phyloP scores from a whole-genome alignment of 2,113 vertebrate species.

The Bostrychus sinensis region DNA sequence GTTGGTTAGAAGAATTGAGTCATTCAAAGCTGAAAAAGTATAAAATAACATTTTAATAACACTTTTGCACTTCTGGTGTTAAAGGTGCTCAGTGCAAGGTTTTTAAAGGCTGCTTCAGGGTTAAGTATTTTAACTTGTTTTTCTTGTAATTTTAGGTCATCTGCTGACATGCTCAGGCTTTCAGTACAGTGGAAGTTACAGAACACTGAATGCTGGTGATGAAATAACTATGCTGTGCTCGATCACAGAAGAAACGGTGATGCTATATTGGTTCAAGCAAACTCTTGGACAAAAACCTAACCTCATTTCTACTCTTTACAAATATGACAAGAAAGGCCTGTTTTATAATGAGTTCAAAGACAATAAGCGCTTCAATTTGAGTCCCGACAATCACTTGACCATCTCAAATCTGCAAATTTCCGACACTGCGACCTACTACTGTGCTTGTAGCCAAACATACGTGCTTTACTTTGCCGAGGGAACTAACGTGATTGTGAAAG shows the following conservation, averaged over 20 bases:
- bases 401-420: neutral
- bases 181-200: neutral
- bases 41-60: too few relatives aligned
- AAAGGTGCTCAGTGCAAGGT: too few relatives aligned
- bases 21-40: too few relatives aligned
- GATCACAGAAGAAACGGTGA: neutral
- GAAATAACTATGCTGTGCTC: neutral
- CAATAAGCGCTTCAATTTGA: neutral
- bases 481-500: neutral
- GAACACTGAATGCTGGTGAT: neutral
- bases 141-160: neutral
- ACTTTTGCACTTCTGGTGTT: too few relatives aligned
- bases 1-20: too few relatives aligned
- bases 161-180: neutral
- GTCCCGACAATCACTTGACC: neutral
- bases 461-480: neutral
- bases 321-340: fast-evolving
- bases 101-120: too few relatives aligned
- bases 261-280: too few relatives aligned
- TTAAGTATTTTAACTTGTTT: neutral
- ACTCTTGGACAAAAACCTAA: conserved; percentile 37
- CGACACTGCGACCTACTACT: neutral
- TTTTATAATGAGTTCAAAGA: conserved; percentile 43
- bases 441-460: neutral
- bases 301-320: conserved; percentile 31